These are phyloP conservation scores for Tenualosa thibaudeaui DNA, from an alignment of 2,797 vertebrate genomes.

Conservation along the genomic window DNA sequence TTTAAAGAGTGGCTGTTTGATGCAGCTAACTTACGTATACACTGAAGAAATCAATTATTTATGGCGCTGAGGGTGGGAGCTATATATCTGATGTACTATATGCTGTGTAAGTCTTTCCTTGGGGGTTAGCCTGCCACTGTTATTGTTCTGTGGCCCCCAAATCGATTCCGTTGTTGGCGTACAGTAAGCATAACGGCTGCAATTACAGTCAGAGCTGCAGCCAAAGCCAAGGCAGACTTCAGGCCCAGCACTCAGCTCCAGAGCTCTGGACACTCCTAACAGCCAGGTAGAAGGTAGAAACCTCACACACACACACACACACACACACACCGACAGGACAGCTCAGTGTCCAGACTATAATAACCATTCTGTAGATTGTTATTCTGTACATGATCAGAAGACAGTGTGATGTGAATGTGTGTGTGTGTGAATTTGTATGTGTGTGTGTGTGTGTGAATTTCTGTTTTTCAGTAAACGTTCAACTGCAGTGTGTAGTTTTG, in stretches of 20 bases:
- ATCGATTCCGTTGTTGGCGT: neutral
- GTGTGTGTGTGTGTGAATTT: neutral
- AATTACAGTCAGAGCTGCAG: neutral
- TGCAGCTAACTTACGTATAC: neutral
- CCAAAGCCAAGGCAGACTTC: neutral
- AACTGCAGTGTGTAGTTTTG: neutral
- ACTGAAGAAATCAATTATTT: neutral
- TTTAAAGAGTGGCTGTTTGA: neutral
- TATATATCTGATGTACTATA: neutral
- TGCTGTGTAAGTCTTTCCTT: neutral
- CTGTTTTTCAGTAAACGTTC: neutral
- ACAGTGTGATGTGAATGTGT: neutral
- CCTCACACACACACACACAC: constrained; percentile 7
- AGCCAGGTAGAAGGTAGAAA: neutral
- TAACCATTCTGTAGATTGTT: neutral
- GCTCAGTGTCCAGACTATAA: neutral
- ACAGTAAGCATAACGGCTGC: constrained; percentile 11
- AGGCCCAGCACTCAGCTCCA: neutral
- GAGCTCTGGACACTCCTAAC: neutral
- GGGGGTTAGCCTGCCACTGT: neutral
- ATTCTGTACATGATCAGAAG: neutral
- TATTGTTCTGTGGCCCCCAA: neutral
- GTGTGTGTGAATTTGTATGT: neutral
- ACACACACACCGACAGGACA: neutral
- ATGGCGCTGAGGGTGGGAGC: neutral